Evolutionary conservation across 2,888 invertebrate genomes (phyloP).

Genomic region (Stenchaetothrips biformis): DNA sequence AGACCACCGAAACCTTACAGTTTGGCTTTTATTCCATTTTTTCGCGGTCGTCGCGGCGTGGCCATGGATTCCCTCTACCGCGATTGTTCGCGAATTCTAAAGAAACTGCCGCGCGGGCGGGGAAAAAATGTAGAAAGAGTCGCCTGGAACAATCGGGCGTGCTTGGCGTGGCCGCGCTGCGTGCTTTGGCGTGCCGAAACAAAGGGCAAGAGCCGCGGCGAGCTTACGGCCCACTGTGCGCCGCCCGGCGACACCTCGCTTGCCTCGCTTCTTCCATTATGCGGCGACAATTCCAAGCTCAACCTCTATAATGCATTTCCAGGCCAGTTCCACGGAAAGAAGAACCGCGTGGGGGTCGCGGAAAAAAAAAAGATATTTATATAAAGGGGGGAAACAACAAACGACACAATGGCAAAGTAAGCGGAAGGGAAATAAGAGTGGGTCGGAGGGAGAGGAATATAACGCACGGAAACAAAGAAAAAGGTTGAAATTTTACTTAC

Average conservation of each 20-base stretch:
- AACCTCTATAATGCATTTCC: neutral
- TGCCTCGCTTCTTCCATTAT: neutral
- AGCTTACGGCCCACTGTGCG: neutral
- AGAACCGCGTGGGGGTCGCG: neutral
- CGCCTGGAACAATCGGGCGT: neutral
- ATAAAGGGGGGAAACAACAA: neutral
- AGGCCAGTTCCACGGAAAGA: neutral
- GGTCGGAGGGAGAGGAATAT: neutral
- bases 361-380: neutral
- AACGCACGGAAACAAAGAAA: neutral
- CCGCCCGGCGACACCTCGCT: neutral
- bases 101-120: neutral
- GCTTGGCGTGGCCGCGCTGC: no score
- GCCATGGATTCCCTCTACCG: neutral
- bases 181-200: neutral
- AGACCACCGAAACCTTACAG: neutral
- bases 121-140: neutral
- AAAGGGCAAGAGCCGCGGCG: neutral
- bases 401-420: neutral
- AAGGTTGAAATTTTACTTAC: slow-evolving; percentile 12
- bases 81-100: slow-evolving; percentile 18
- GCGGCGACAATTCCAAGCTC: neutral
- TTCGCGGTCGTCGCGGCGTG: neutral
- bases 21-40: neutral
- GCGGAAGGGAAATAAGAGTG: neutral